phyloP scores from a whole-genome alignment of 2,797 vertebrate genomes.

The Galagoides demidoff region DNA sequence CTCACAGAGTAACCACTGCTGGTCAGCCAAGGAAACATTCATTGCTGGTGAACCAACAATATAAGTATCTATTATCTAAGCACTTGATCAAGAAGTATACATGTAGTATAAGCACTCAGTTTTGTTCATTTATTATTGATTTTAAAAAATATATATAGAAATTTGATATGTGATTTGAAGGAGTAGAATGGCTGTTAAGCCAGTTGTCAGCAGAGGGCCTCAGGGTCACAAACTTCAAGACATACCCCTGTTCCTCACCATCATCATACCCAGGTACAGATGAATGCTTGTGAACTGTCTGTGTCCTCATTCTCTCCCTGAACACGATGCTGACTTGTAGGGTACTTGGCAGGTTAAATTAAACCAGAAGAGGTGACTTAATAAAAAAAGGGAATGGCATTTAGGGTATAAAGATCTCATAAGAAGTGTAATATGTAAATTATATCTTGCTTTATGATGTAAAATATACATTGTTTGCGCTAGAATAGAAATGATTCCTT shows the following conservation, averaged over 20 bases:
- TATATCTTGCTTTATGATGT: conserved; percentile 86
- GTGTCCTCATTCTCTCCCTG: background rate
- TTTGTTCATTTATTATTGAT: conserved; percentile 28
- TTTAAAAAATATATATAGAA: background rate
- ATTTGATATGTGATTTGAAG: conserved; percentile 63
- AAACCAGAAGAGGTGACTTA: conserved; percentile 68
- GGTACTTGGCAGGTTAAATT: conserved; percentile 57
- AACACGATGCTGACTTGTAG: conserved; percentile 48
- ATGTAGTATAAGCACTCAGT: background rate
- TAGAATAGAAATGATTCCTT: conserved; percentile 85
- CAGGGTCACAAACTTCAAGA: background rate
- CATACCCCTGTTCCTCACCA: background rate
- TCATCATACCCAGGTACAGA: background rate
- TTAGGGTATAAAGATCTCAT: conserved; percentile 80
- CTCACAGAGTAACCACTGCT: background rate
- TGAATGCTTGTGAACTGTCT: background rate
- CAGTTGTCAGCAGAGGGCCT: conserved; percentile 37
- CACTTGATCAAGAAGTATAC: conserved; percentile 23
- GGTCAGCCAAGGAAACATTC: background rate
- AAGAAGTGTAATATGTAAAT: conserved; percentile 86
- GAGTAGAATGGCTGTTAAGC: background rate
- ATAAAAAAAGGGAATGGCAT: conserved; percentile 65
- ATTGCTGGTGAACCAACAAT: background rate
- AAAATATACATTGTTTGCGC: conserved; percentile 87
- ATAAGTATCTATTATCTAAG: conserved; percentile 27